These are phyloP conservation scores for Hippocampus barbouri DNA, from an alignment of 2,113 vertebrate genomes.

Conservation along the genomic window DNA sequence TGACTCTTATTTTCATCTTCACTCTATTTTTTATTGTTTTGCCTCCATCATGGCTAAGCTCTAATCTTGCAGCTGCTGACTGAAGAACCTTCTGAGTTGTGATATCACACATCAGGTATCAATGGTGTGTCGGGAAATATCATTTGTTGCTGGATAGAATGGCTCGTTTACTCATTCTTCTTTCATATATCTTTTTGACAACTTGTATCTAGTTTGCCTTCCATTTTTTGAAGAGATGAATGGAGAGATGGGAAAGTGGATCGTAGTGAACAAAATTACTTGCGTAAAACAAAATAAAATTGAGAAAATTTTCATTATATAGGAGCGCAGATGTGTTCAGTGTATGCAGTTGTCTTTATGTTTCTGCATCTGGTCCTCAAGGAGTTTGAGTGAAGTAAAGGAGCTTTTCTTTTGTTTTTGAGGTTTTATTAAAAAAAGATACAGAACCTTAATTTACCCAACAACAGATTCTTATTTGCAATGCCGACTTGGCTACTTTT, in stretches of 20 bases:
- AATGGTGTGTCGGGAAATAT: slow-evolving; percentile 10
- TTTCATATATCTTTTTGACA: background rate
- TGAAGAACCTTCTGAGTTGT: slow-evolving; percentile 17
- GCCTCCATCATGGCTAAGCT: slow-evolving; percentile 26
- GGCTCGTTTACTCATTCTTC: background rate
- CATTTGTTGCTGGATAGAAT: background rate
- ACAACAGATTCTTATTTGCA: background rate
- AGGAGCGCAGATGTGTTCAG: background rate
- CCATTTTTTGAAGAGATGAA: background rate
- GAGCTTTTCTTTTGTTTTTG: background rate
- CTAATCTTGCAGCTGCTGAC: slow-evolving; percentile 27
- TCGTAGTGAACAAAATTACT: background rate
- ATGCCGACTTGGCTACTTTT: no score
- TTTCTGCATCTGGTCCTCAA: background rate
- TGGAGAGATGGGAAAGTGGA: background rate
- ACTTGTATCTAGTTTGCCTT: background rate
- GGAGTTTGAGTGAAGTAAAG: no score
- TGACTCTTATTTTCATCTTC: slow-evolving; percentile 30
- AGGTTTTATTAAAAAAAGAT: background rate
- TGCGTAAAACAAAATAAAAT: background rate
- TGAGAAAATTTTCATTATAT: background rate
- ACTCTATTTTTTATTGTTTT: slow-evolving; percentile 26
- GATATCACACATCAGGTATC: slow-evolving; percentile 23
- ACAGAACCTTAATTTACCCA: no score
- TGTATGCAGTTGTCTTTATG: background rate